These are phyloP conservation scores for Sisyra terminalis DNA, from an alignment of 2,888 invertebrate genomes.

Conservation along the genomic window DNA sequence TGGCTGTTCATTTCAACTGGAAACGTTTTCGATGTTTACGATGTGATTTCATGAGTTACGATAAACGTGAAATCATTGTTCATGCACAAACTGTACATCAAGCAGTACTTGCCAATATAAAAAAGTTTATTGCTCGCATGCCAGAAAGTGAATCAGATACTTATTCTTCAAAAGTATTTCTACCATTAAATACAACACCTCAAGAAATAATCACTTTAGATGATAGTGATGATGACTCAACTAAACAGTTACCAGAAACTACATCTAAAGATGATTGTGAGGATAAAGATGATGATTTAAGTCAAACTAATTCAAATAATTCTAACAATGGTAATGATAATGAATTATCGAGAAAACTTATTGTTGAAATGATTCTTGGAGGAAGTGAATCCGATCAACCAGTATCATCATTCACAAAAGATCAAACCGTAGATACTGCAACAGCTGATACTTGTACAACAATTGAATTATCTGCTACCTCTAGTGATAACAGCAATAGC, in stretches of 20 bases:
- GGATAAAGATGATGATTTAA: not conserved
- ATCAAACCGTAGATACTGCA: too few relatives aligned
- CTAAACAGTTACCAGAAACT: not conserved
- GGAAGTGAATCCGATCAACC: not conserved
- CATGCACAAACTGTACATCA: constrained; percentile 48
- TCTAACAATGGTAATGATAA: not conserved
- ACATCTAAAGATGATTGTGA: not conserved
- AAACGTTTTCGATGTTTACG: constrained; percentile 47
- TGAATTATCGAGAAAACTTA: constrained; percentile 7
- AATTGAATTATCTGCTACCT: too few relatives aligned
- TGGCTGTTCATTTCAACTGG: constrained; percentile 52
- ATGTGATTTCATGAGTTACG: constrained; percentile 52
- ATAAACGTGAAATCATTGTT: constrained; percentile 43
- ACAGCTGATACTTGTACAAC: too few relatives aligned
- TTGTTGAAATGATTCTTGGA: constrained; percentile 6
- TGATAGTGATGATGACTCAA: constrained; percentile 8
- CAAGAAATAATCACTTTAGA: constrained; percentile 8
- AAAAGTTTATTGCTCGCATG: constrained; percentile 4
- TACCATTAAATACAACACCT: constrained; percentile 6
- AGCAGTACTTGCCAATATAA: constrained; percentile 30
- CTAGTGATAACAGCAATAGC: too few relatives aligned
- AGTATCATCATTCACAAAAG: not conserved
- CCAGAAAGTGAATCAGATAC: constrained; percentile 16
- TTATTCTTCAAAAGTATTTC: constrained; percentile 11
- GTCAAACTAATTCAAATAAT: not conserved